Conservation (phyloP, 1,140 invertebrate genomes). For the Mactra quadrangularis region DNA sequence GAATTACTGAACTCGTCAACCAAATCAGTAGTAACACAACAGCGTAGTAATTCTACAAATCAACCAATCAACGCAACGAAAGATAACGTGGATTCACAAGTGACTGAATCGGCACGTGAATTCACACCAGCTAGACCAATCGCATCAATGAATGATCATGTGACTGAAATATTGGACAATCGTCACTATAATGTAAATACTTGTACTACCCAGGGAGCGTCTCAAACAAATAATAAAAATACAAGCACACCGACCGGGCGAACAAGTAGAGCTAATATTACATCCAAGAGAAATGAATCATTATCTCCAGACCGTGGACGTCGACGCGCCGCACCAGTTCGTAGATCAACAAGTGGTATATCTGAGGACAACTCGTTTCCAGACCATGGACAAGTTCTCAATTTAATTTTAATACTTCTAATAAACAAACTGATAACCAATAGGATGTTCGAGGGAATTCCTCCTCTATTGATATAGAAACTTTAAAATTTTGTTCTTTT, state of each 20-base stretch:
- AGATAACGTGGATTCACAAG: background rate
- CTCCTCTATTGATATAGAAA: no score
- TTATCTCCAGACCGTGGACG: background rate
- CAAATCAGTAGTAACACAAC: background rate
- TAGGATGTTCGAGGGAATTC: slow-evolving; percentile 8
- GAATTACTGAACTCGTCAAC: background rate
- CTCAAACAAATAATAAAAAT: no score
- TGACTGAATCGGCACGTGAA: background rate
- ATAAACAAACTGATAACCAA: background rate
- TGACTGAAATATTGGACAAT: background rate
- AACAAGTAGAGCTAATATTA: no score
- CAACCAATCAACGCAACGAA: background rate
- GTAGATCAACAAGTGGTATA: background rate
- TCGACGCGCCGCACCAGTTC: background rate
- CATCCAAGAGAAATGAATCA: background rate
- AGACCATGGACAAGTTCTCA: background rate
- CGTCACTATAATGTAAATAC: background rate
- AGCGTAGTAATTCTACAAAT: background rate
- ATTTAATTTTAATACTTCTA: background rate
- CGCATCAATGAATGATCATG: background rate
- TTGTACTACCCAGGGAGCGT: no score
- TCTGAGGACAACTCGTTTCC: background rate
- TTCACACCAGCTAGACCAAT: background rate
- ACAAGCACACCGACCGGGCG: no score
- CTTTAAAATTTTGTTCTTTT: background rate